These are phyloP conservation scores for Dipodomys ordii DNA, from an alignment of 2,113 vertebrate genomes.

Conservation along the genomic window DNA sequence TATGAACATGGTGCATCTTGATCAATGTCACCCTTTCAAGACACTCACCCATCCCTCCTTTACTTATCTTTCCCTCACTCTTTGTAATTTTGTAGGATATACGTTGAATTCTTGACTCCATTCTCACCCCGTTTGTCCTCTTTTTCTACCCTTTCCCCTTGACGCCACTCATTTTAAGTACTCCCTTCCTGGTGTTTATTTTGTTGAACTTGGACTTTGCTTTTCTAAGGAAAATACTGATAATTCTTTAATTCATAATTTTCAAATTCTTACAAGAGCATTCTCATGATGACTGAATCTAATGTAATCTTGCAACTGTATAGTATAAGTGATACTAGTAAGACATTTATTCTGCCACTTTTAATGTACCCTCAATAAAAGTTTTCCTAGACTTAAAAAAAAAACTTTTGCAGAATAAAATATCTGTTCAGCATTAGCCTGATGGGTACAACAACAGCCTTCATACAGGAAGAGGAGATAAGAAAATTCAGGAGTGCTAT, in stretches of 20 bases:
- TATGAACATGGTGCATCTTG: too few species aligned
- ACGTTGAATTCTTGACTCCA: too few species aligned
- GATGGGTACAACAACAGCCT: background rate
- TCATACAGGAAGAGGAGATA: conserved; percentile 13
- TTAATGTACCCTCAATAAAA: background rate
- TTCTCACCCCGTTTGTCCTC: too few species aligned
- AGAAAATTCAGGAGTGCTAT: background rate
- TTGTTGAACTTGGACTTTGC: too few species aligned
- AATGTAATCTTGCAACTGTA: background rate
- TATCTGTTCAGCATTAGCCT: background rate
- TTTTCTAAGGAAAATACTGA: too few species aligned
- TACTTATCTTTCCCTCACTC: too few species aligned
- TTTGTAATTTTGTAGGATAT: too few species aligned
- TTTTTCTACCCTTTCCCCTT: too few species aligned
- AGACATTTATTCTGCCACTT: background rate
- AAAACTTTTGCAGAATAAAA: conserved; percentile 30
- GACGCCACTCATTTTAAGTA: too few species aligned
- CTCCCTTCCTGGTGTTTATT: too few species aligned
- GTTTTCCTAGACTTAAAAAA: background rate
- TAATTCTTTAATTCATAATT: background rate
- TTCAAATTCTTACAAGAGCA: background rate
- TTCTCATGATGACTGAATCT: background rate
- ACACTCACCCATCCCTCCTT: too few species aligned
- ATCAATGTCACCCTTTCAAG: too few species aligned
- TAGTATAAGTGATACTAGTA: background rate